phyloP scores from a whole-genome alignment of 2,888 invertebrate genomes.

The Caenorhabditis sp. region DNA sequence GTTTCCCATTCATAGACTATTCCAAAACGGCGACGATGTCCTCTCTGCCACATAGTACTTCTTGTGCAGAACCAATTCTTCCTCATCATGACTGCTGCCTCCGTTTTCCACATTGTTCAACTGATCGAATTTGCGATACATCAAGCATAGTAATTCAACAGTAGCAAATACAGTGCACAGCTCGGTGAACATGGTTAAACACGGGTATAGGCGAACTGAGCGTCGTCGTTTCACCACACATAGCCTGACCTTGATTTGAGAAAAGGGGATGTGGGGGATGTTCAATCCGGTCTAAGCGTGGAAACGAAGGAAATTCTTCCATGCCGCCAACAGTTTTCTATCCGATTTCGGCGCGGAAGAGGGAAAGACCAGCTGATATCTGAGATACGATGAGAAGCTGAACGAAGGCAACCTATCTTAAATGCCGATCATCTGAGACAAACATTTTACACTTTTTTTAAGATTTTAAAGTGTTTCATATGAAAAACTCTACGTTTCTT shows the following conservation, averaged over 20 bases:
- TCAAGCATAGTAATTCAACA: constrained; percentile 47
- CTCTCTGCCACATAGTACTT: constrained; percentile 55
- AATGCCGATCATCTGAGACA: constrained; percentile 7
- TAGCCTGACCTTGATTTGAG: constrained; percentile 56
- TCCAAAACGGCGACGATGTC: constrained; percentile 43
- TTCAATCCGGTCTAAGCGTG: constrained; percentile 58
- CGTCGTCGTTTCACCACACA: constrained; percentile 35
- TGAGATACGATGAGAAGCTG: constrained; percentile 16
- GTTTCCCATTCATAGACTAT: constrained; percentile 43
- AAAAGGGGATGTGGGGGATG: constrained; percentile 19
- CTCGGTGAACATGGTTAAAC: constrained; percentile 46
- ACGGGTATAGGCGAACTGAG: constrained; percentile 20
- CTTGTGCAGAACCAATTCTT: constrained; percentile 48
- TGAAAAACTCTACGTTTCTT: no score
- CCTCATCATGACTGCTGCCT: constrained; percentile 10
- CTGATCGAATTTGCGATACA: constrained; percentile 53
- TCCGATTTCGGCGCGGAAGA: constrained; percentile 49
- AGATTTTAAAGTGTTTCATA: no score
- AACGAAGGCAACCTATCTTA: constrained; percentile 4
- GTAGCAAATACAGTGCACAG: constrained; percentile 60
- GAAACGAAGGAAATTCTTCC: constrained; percentile 47
- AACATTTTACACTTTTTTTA: not conserved
- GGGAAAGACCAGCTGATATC: constrained; percentile 55
- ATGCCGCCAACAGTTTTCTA: constrained; percentile 37
- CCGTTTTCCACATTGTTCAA: constrained; percentile 30